Conservation (phyloP, 2,888 invertebrate genomes). For the Temnothorax ravouxi region DNA sequence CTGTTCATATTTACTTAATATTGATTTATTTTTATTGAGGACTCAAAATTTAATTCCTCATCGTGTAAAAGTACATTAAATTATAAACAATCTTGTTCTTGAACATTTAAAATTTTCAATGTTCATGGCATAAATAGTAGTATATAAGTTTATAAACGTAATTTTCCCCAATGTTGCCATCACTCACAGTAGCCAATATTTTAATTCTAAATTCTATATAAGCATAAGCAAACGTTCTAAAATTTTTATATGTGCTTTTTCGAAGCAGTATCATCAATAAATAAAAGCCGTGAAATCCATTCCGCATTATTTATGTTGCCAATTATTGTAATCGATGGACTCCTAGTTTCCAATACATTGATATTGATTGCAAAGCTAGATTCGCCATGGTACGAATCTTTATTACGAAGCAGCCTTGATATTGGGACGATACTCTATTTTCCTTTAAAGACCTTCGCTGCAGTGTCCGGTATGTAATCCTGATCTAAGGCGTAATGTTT, state of each 20-base stretch:
- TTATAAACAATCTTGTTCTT: constrained; percentile 6
- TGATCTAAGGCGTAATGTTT: constrained; percentile 29
- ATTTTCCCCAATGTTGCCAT: constrained; percentile 41
- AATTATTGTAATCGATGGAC: constrained; percentile 59
- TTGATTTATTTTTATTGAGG: not conserved
- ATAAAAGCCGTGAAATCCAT: not conserved
- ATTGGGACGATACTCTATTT: constrained; percentile 73
- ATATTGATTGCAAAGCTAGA: constrained; percentile 72
- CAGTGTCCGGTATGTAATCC: constrained; percentile 64
- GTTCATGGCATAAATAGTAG: not conserved
- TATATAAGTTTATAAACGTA: constrained; percentile 22
- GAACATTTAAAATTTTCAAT: constrained; percentile 10
- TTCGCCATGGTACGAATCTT: constrained; percentile 67
- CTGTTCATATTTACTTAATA: not conserved
- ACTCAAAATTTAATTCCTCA: not conserved
- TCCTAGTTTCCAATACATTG: constrained; percentile 61
- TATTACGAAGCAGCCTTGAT: constrained; percentile 72
- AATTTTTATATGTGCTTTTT: constrained; percentile 7
- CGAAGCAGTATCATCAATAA: constrained; percentile 26
- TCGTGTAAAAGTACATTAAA: not conserved
- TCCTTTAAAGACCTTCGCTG: constrained; percentile 72
- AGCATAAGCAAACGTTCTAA: constrained; percentile 17
- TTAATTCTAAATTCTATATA: constrained; percentile 11
- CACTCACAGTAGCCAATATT: not conserved
- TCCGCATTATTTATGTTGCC: constrained; percentile 40